Evolutionary conservation across 2,113 vertebrate species (phyloP).

Genomic region (Ciconia stormi): DNA sequence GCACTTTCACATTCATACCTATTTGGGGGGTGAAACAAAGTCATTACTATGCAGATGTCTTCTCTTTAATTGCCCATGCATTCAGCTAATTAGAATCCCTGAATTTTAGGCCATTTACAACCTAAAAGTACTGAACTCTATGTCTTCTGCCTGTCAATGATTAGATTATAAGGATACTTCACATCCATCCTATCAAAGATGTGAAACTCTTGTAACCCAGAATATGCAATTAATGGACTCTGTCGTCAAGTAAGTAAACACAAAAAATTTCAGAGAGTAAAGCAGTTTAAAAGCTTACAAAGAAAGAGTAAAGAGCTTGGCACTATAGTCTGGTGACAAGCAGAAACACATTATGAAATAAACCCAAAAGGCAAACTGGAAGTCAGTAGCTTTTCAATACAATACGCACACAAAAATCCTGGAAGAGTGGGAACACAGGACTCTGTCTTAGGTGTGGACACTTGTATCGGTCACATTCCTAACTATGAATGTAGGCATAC

Average conservation of each 20-base stretch:
- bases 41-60: background rate
- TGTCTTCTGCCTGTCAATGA: background rate
- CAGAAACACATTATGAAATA: background rate
- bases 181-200: background rate
- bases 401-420: background rate
- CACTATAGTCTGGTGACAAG: background rate
- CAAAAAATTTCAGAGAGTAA: background rate
- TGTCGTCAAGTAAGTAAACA: background rate
- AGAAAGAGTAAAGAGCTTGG: background rate
- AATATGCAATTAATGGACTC: background rate
- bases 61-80: background rate
- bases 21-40: background rate
- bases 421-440: background rate
- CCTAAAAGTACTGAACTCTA: background rate
- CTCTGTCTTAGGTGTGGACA: background rate
- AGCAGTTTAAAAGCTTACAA: background rate
- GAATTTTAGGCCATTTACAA: background rate
- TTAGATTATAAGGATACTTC: background rate
- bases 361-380: background rate
- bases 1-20: background rate
- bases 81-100: background rate
- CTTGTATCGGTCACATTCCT: background rate
- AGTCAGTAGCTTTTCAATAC: background rate
- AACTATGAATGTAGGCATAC: background rate
- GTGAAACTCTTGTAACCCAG: background rate